Percentiles rank a stretch among this genome's conserved stretches.
Conservation (phyloP, 2,888 invertebrate species). For the Hipparchia semele region DNA sequence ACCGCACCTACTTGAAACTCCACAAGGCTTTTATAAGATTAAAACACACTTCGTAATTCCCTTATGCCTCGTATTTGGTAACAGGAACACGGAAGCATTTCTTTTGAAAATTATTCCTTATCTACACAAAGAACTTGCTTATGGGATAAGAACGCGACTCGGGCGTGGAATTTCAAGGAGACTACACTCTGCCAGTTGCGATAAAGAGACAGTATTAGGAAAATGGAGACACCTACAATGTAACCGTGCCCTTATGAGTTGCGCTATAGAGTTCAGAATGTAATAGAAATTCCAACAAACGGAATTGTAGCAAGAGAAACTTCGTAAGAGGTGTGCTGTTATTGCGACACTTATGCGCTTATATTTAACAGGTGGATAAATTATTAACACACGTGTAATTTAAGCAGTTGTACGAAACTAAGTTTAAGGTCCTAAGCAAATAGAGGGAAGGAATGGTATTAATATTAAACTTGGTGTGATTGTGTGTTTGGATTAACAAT, state of each 20-base stretch:
- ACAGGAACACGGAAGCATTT: slow-evolving; percentile 24
- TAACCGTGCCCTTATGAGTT: slow-evolving; percentile 45
- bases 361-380: slow-evolving; percentile 49
- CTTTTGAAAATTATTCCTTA: slow-evolving; percentile 34
- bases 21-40: neutral
- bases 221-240: slow-evolving; percentile 37
- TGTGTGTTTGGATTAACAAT: slow-evolving; percentile 33
- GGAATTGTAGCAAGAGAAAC: slow-evolving; percentile 57
- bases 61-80: slow-evolving; percentile 20
- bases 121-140: slow-evolving; percentile 41
- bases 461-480: slow-evolving; percentile 13
- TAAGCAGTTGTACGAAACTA: slow-evolving; percentile 28
- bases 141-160: slow-evolving; percentile 42
- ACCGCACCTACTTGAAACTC: neutral
- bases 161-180: slow-evolving; percentile 59
- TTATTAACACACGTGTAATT: slow-evolving; percentile 39
- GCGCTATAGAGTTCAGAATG: slow-evolving; percentile 41
- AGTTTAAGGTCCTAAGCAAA: slow-evolving; percentile 35
- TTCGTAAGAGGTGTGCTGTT: slow-evolving; percentile 47
- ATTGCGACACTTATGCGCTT: slow-evolving; percentile 53
- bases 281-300: slow-evolving; percentile 52
- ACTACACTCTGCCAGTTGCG: slow-evolving; percentile 59
- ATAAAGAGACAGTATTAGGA: slow-evolving; percentile 59
- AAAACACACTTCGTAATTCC: slow-evolving; percentile 12
- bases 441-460: slow-evolving; percentile 16